Conservation (phyloP, 2,113 vertebrate genomes). For the Sceloporus undulatus region DNA sequence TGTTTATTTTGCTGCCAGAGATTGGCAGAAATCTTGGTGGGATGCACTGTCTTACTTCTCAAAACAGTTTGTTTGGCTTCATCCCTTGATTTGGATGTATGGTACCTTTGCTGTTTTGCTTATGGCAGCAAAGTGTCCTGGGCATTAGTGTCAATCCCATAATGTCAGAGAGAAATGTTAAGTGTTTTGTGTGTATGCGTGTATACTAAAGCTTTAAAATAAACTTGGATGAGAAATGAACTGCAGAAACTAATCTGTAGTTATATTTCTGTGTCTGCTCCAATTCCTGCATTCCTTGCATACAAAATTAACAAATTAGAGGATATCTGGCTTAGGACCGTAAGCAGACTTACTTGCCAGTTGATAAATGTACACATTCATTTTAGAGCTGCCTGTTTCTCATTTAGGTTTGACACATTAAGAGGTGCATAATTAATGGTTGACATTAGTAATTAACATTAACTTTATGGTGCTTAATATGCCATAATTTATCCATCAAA, state of each 20-base stretch:
- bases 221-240: constrained; percentile 42
- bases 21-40: neutral
- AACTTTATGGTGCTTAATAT: constrained; percentile 84
- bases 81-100: neutral
- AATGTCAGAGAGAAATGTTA: constrained; percentile 45
- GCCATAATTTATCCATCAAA: constrained; percentile 82
- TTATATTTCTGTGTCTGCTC: constrained; percentile 19
- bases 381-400: constrained; percentile 77
- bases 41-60: neutral
- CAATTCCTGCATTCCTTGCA: constrained; percentile 17
- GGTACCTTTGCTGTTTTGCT: neutral
- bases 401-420: constrained; percentile 81
- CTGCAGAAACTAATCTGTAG: constrained; percentile 18
- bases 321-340: constrained; percentile 60
- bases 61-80: neutral
- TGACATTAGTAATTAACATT: constrained; percentile 86
- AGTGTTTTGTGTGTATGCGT: constrained; percentile 30
- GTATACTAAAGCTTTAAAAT: constrained; percentile 38
- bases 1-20: neutral
- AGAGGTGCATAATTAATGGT: constrained; percentile 85
- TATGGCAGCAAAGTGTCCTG: constrained; percentile 37
- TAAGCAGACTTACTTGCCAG: constrained; percentile 71
- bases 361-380: constrained; percentile 72
- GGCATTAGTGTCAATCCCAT: constrained; percentile 67
- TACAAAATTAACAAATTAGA: constrained; percentile 35